Evolutionary conservation across 2,113 vertebrate species (phyloP).

Genomic region (Oreotrochilus melanogaster): DNA sequence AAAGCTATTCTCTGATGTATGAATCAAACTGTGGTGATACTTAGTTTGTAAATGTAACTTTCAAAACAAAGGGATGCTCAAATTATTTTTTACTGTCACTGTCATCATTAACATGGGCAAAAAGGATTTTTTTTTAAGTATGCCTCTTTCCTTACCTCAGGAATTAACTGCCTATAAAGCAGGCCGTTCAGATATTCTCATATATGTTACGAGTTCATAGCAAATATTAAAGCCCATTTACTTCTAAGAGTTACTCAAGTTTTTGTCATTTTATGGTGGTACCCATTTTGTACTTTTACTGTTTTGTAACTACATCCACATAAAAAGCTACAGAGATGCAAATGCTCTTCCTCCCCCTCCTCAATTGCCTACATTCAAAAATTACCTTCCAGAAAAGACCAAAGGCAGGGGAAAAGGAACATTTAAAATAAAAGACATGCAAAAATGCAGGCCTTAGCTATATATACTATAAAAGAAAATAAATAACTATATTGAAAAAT

Average conservation of each 20-base stretch:
- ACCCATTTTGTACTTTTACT: background rate
- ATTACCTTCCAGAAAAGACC: background rate
- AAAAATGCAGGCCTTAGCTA: background rate
- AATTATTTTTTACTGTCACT: background rate
- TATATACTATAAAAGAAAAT: background rate
- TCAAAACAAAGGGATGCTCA: background rate
- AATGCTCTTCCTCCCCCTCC: background rate
- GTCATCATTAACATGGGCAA: background rate
- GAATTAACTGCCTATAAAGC: background rate
- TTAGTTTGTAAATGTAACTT: background rate
- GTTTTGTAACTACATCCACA: background rate
- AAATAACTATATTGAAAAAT: background rate
- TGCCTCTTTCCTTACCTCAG: background rate
- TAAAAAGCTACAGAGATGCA: slow-evolving; percentile 7
- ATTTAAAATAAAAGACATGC: background rate
- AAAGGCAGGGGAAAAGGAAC: background rate
- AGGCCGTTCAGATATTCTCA: background rate
- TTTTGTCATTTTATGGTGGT: background rate
- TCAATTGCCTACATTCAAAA: background rate
- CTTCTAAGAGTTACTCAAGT: background rate
- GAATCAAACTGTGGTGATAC: background rate
- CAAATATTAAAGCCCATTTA: background rate
- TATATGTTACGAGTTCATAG: background rate
- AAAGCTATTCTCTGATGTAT: background rate
- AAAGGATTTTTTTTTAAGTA: background rate